Evolutionary conservation across 2,888 invertebrate species (phyloP), one percentile per base, ranked within the genome.

Genomic region (Eupithecia tripunctaria): DNA sequence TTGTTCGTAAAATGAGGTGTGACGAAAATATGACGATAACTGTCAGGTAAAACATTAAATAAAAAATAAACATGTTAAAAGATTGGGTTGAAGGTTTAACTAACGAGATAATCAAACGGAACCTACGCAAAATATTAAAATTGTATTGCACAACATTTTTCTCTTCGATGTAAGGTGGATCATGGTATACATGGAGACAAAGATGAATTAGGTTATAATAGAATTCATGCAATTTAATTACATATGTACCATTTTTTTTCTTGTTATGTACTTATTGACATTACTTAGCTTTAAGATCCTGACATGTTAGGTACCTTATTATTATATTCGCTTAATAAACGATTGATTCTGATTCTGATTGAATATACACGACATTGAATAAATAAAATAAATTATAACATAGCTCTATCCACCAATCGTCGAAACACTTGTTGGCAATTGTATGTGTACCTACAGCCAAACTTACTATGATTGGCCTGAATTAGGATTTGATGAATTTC

Each of bases 101-200:
- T 69, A 74, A 74, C 69, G 27, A 71, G 67, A 51, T 36, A 27
- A 36, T 32, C 63, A 63, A 56, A 68, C 29, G 27, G 32, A 67
- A 74, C 75, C 74, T 68, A 72, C 75, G 72, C 69, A 67, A 72
- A 69, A 47, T 32, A 70, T 70, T 10, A 70, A 75, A 72, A 69
- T 71, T 38, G n/a, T 14, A 64, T 21, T 64, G 14, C 64, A 14
- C 10, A 29, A 60, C 27, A 60, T 18, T 25, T 29, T 8, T 29
- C 27, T 60, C 15, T 51, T 51, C 3, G 47, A n/a, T n/a, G 47
- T 1, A 18, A 18, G 43, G n/a, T 15, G 14, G 14, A 43, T n/a
- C 15, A 15, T 41, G 15, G 41, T 41, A 38, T 38, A 14, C 14
- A 41, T 14, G 14, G 14, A 2, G 2, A 38, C 38, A 12, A 38